Evolutionary conservation across 1,140 invertebrate species (phyloP), one percentile per base, ranked within the genome.

Genomic region (Calephelis virginiensis): DNA sequence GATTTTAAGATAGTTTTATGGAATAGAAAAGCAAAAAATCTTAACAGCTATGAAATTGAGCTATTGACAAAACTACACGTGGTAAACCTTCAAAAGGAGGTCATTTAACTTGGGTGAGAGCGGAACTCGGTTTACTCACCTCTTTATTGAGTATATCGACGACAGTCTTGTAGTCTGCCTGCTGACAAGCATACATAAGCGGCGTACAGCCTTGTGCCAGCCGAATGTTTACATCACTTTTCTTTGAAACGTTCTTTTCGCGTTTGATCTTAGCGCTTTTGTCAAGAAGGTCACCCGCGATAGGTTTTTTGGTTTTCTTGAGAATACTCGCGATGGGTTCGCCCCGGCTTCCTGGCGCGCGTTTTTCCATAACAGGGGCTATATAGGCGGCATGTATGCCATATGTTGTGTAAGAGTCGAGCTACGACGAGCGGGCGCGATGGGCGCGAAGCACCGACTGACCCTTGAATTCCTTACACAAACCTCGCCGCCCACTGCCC

Each of bases 111-210:
- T 7, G 28, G 17, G 17, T 53, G 14, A 53, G 9, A 11, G 50
- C 10, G 50, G 17, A 59, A 38, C 28, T 37, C 17, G 38, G 53
- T 69, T 45, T 67, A 90, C 91, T 91, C 80, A 92, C 90, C 67
- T 91, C 90, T 75, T 87, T 91, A 63, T 90, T 92, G 73, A 92
- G 83, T 56, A 82, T 84, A 48, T 92, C 91, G 63, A 89, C 83
- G 64, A 92, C 88, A 14, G 85, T 79, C 71, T 85, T 90, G 76
- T 92, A 91, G 77, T 92, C 90, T 5, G 87, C 93, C 84, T 97
- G 96, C 90, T 97, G 96, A 81, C 96, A 97, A 74, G 97, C 96
- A 89, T 97, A 96, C 96, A 98, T 97, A 78, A 98, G 93, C 63
- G 95, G 94, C 63, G 96, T 96, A 79, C 93, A 93, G 73, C 93